Evolutionary conservation across 2,888 invertebrate genomes (phyloP).

Genomic region (Tenthredo livida): DNA sequence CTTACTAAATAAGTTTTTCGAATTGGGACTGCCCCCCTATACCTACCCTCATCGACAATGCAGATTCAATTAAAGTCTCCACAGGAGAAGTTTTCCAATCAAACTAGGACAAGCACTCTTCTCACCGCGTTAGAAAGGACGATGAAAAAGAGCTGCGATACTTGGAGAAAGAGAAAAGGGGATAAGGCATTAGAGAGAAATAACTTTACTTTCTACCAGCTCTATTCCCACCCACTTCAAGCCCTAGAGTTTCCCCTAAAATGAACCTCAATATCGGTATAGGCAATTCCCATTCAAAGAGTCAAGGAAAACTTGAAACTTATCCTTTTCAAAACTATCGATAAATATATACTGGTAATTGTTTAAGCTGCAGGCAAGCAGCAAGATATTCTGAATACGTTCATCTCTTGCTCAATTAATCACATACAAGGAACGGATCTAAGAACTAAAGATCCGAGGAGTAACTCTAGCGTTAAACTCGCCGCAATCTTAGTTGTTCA

Average conservation of each 20-base stretch:
- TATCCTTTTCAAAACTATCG: neutral
- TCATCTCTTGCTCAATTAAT: neutral
- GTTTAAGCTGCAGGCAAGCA: neutral
- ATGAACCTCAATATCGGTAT: slow-evolving; percentile 17
- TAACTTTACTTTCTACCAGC: slow-evolving; percentile 21
- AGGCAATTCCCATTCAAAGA: neutral
- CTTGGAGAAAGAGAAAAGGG: neutral
- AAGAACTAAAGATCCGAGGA: neutral
- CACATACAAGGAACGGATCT: neutral
- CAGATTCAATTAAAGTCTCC: slow-evolving; percentile 72
- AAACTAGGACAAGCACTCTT: slow-evolving; percentile 63
- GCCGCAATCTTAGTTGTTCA: neutral
- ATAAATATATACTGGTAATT: neutral
- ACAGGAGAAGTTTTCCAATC: slow-evolving; percentile 73
- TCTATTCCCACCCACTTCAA: slow-evolving; percentile 36
- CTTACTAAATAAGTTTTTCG: neutral
- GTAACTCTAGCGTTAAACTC: neutral
- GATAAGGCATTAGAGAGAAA: neutral
- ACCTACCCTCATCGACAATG: slow-evolving; percentile 62
- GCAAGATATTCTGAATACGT: neutral
- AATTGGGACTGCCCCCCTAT: neutral
- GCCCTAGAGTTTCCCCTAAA: neutral
- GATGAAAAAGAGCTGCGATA: slow-evolving; percentile 56
- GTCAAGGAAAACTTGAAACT: neutral
- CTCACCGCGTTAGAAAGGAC: slow-evolving; percentile 66